Percentiles rank a stretch among this genome's conserved stretches.
Conservation (phyloP, 2,888 invertebrate genomes). For the Erebia palarica region DNA sequence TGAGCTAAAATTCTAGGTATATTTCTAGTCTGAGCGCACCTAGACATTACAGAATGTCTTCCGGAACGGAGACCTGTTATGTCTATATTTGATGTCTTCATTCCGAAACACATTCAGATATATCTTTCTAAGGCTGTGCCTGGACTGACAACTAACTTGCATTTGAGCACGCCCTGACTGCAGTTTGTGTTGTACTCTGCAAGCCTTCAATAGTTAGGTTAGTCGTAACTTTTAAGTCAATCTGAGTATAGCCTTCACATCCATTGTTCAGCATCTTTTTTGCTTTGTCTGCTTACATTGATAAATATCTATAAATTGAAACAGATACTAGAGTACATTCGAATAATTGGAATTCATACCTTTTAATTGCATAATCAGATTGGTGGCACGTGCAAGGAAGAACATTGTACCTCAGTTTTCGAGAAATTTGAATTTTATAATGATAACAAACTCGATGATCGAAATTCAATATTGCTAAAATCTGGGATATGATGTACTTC, state of each 20-base stretch:
- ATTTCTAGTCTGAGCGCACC: slow-evolving; percentile 52
- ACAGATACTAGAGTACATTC: too few relatives aligned
- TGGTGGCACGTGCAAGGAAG: too few relatives aligned
- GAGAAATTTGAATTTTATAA: too few relatives aligned
- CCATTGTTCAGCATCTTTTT: slow-evolving; percentile 7
- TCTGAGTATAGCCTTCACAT: not conserved
- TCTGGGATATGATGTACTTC: too few relatives aligned
- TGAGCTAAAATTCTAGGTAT: slow-evolving; percentile 56
- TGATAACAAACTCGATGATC: too few relatives aligned
- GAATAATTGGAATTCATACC: too few relatives aligned
- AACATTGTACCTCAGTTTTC: too few relatives aligned
- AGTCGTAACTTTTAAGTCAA: not conserved
- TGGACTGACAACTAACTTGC: slow-evolving; percentile 1
- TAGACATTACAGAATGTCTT: slow-evolving; percentile 52
- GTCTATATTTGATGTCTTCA: slow-evolving; percentile 52
- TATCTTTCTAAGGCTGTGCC: not conserved
- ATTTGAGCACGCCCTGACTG: not conserved
- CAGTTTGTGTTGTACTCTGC: not conserved
- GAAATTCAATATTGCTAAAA: too few relatives aligned
- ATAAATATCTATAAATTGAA: too few relatives aligned
- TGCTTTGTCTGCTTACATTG: not conserved
- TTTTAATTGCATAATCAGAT: too few relatives aligned
- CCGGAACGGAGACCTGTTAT: slow-evolving; percentile 51
- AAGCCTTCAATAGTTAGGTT: not conserved
- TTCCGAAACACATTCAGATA: slow-evolving; percentile 44